Conservation (phyloP, 2,113 vertebrate genomes). For the Eurystomus gularis region DNA sequence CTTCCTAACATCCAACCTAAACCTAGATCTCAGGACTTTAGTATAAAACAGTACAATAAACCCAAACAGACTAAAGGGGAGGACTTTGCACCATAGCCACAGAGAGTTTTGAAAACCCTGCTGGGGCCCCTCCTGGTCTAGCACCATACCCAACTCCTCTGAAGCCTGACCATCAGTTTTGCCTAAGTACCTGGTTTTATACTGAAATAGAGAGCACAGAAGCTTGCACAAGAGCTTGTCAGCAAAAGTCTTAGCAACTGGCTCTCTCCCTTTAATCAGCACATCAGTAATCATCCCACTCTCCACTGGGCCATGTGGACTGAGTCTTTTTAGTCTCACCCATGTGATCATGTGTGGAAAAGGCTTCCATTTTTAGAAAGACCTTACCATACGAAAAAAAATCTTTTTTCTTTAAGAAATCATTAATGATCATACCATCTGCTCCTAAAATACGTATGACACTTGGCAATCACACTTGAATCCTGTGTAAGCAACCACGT, state of each 20-base stretch:
- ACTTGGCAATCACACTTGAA: background rate
- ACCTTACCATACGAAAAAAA: background rate
- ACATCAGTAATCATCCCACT: background rate
- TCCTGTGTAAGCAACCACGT: background rate
- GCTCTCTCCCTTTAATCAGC: background rate
- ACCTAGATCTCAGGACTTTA: background rate
- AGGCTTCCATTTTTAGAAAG: background rate
- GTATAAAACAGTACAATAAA: background rate
- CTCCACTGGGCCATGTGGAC: background rate
- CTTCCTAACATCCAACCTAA: no score
- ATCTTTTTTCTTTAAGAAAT: background rate
- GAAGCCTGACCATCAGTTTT: background rate
- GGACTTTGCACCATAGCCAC: background rate
- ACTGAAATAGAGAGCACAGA: background rate
- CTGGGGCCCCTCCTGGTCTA: background rate
- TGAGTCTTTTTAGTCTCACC: background rate
- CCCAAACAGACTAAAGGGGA: fast-evolving
- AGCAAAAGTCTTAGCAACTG: background rate
- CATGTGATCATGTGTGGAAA: fast-evolving
- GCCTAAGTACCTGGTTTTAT: background rate
- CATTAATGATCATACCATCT: background rate
- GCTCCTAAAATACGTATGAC: background rate
- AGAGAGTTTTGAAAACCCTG: background rate
- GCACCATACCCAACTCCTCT: background rate
- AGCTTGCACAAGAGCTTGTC: background rate